These are phyloP conservation scores for Ispidina picta DNA, from an alignment of 2,797 vertebrate genomes.

Conservation along the genomic window DNA sequence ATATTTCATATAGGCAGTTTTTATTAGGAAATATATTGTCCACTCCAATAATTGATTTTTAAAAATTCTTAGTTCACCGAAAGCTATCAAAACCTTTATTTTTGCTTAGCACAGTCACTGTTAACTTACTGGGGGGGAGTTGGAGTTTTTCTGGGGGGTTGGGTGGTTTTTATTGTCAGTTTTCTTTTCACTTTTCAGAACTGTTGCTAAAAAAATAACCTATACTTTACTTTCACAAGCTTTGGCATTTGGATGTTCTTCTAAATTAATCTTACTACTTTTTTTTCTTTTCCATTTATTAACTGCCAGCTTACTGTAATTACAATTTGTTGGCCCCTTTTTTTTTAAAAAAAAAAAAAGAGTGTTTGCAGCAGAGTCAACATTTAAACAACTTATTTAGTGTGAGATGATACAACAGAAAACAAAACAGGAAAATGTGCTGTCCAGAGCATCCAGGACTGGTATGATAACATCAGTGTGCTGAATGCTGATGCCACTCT, in stretches of 20 bases:
- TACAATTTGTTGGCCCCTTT: neutral
- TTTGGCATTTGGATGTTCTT: neutral
- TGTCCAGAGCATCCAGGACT: neutral
- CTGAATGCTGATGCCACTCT: neutral
- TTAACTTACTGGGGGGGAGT: rapidly evolving
- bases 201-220: neutral
- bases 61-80: neutral
- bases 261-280: neutral
- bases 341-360: neutral
- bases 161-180: neutral
- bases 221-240: neutral
- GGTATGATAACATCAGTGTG: neutral
- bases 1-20: neutral
- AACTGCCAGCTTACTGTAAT: neutral
- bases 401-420: neutral
- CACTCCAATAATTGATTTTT: neutral
- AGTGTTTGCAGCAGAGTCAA: neutral
- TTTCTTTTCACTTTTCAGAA: neutral
- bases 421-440: neutral
- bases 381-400: neutral
- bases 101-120: neutral
- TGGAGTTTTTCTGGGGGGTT: neutral
- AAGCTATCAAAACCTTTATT: neutral
- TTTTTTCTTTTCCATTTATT: neutral
- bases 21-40: neutral